These are phyloP conservation scores for Craniophora ligustri DNA, from an alignment of 2,888 invertebrate genomes.

Conservation along the genomic window DNA sequence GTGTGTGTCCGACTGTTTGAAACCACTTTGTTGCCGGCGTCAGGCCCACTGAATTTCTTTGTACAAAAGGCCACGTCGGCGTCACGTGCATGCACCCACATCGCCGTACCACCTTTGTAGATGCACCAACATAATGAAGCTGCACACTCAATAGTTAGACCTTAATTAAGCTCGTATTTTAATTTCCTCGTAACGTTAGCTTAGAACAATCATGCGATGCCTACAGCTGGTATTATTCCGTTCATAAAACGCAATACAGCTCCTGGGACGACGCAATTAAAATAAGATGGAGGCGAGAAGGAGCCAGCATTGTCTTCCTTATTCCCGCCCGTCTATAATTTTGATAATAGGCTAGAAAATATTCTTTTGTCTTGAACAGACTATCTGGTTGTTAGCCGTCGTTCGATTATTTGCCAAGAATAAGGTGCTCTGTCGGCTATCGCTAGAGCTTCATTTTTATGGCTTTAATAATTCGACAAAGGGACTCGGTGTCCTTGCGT, in stretches of 20 bases:
- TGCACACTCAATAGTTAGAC: conserved; percentile 47
- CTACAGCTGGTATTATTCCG: conserved; percentile 68
- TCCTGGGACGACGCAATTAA: conserved; percentile 78
- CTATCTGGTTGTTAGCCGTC: conserved; percentile 76
- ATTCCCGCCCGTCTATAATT: conserved; percentile 79
- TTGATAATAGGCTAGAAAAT: conserved; percentile 88
- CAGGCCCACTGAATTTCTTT: conserved; percentile 75
- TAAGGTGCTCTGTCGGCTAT: conserved; percentile 55
- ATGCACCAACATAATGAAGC: conserved; percentile 52
- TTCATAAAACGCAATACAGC: conserved; percentile 77
- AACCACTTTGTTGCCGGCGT: conserved; percentile 75
- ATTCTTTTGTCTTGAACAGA: conserved; percentile 82
- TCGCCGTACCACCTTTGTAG: conserved; percentile 65
- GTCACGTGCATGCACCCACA: conserved; percentile 61
- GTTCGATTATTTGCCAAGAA: conserved; percentile 76
- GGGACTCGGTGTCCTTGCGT: conserved; percentile 57
- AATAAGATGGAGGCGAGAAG: conserved; percentile 73
- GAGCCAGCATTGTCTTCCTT: conserved; percentile 75
- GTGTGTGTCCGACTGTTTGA: conserved; percentile 49
- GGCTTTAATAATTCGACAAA: conserved; percentile 76
- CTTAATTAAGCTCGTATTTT: conserved; percentile 51
- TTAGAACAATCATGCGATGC: conserved; percentile 65
- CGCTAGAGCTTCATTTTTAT: conserved; percentile 64
- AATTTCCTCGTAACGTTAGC: conserved; percentile 31
- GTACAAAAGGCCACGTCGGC: conserved; percentile 72